Conservation (phyloP, 35 echinoderm and acorn worm species). For the Nesometra sesokonis region DNA sequence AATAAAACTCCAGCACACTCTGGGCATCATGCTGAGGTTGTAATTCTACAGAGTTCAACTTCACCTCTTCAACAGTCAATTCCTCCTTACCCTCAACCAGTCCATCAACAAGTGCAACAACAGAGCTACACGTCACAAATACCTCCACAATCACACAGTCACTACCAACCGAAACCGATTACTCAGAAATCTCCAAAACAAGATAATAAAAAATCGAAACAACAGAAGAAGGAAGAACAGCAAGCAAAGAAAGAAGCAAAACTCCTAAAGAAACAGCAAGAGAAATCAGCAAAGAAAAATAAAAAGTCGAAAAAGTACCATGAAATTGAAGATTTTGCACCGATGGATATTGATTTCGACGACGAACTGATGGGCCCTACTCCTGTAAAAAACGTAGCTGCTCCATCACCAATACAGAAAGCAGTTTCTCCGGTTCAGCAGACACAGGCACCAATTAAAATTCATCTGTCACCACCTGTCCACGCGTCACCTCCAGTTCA, state of each 20-base stretch:
- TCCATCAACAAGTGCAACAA: not conserved
- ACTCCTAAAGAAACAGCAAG: not conserved
- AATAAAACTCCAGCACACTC: no score
- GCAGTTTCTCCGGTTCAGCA: not conserved
- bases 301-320: not conserved
- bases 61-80: not conserved
- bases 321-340: not conserved
- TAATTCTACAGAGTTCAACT: no score
- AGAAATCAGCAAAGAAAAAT: not conserved
- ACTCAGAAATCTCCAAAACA: not conserved
- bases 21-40: no score
- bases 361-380: not conserved
- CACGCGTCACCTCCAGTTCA: no score
- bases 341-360: not conserved
- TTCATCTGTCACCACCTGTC: no score
- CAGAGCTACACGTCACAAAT: not conserved
- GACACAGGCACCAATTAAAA: no score
- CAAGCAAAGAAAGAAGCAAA: not conserved
- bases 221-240: not conserved
- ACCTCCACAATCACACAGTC: not conserved
- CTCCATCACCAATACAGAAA: not conserved
- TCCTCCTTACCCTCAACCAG: not conserved
- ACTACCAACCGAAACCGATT: not conserved
- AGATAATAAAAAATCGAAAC: not conserved
- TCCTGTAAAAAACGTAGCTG: not conserved